Evolutionary conservation across 2,797 vertebrate genomes (phyloP), one percentile per base, ranked within the genome.

Genomic region (Xenopus petersii): DNA sequence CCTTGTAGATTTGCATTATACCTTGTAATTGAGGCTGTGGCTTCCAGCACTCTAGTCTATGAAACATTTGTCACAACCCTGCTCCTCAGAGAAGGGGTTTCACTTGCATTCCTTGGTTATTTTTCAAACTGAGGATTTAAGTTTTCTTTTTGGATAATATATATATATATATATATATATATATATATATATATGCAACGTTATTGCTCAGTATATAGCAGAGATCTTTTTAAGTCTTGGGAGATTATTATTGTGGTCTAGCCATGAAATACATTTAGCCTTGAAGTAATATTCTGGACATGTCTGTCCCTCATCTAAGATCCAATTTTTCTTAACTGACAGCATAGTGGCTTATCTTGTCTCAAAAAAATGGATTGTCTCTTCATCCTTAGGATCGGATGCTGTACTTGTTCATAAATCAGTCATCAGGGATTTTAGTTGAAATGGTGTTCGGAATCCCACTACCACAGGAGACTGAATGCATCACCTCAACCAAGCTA

Each of bases 291-390:
- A 79, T 74, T 74, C 67, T 65, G 66, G 62, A 74, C 71, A 79
- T 79, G 71, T 79, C 71, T 74, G 15, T 66, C 70, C 36, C 62
- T 70, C 30, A 4, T 60, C 59, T 73, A 24, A 78, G 71, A 78
- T 69, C 46, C 71, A 70, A 79, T 79, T 79, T 79, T 79, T 74
- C 76, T 79, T 59, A 61, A 74, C 71, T 79, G 76, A 79, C 76
- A 79, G 76, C 76, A 49, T 70, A 79, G 76, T 79, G 76, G 71
- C 71, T 79, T 79, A 79, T 79, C 66, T 79, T 79, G 76, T 79
- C 76, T 79, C 75, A 74, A 74, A 79, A 51, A 79, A 79, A 79
- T 74, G 76, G 76, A 79, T 79, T 79, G 76, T 74, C 61, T 79
- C 71, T 78, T 79, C 46, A 49, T 70, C 74, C 74, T 74, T 66